These are phyloP conservation scores for Pantala flavescens DNA, from an alignment of 1,140 invertebrate species.

Conservation along the genomic window DNA sequence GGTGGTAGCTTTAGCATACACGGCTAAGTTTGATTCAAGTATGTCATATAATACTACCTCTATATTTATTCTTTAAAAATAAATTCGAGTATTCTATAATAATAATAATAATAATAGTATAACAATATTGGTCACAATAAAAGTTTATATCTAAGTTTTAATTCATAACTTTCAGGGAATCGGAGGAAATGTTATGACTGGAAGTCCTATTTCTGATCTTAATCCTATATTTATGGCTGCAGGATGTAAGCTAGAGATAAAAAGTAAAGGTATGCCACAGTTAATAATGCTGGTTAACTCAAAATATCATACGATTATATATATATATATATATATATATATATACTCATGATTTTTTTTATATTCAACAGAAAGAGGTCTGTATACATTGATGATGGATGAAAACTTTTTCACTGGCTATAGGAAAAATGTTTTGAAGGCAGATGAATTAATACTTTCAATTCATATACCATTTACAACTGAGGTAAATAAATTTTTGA, in stretches of 20 bases:
- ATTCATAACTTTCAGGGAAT: slow-evolving; percentile 44
- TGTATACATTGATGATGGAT: slow-evolving; percentile 60
- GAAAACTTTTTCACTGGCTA: slow-evolving; percentile 83
- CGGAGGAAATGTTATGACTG: slow-evolving; percentile 89
- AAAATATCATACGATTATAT: too few species aligned
- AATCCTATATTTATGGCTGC: slow-evolving; percentile 85
- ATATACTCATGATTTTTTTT: too few species aligned
- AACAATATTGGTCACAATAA: too few species aligned
- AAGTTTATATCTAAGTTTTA: too few species aligned
- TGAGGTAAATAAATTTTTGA: slow-evolving; percentile 27
- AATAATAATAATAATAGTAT: too few species aligned
- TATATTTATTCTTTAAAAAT: too few species aligned
- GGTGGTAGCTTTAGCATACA: too few species aligned
- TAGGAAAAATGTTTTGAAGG: slow-evolving; percentile 60
- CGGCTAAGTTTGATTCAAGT: too few species aligned
- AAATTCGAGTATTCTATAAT: too few species aligned
- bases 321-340: too few species aligned
- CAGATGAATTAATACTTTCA: slow-evolving; percentile 69
- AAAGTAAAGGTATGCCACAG: slow-evolving; percentile 37
- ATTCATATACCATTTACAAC: slow-evolving; percentile 56
- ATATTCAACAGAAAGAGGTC: slow-evolving; percentile 27
- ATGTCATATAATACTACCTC: too few species aligned
- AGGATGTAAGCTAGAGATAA: slow-evolving; percentile 42
- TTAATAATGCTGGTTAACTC: too few species aligned
- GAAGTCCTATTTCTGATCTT: slow-evolving; percentile 91